Evolutionary conservation across 2,888 invertebrate species (phyloP), one percentile per base, ranked within the genome.

Genomic region (Bellardia pandia): DNA sequence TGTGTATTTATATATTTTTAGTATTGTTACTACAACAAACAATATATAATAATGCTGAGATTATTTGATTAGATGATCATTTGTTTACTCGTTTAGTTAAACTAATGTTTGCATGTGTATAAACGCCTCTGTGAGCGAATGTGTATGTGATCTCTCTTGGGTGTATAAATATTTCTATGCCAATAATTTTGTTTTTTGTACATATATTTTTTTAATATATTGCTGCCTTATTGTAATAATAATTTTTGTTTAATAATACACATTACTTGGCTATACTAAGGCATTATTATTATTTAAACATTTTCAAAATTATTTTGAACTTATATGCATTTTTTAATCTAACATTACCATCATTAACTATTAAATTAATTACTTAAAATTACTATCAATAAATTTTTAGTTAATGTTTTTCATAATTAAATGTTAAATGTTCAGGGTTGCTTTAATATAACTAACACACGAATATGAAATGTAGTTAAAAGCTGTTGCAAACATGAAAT

Each of bases 51-150:
- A 76, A 78, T 77, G 62, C 80, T 78, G 81, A 81, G 87, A 87
- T 87, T 85, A 87, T 87, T 78, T 87, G 87, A 87, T 87, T 87
- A 87, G 85, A 87, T 87, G 87, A 87, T 87, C 85, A 87, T 85
- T 85, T 81, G 84, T 81, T 87, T 81, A 85, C 74, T 85, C 81
- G 81, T 81, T 85, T 85, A 87, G 68, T 81, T 84, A 56, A 71
- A 71, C 69, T 56, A 79, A 68, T 78, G 72, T 82, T 3, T 74
- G 13, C 23, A 7, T 42, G n/a, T 33, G 23, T 48, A 23, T 13
- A 37, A 37, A 37, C 2, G 33, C 62, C 13, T 56, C 14, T n/a
- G 1, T 66, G 66, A 45, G 13, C 30, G 48, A 48, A 14, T 60
- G 11, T 45, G 8, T 42, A n/a, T 60, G 5, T 74, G 56, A 62